A percentile compares a stretch with the other conserved stretches of the same genome.
Evolutionary conservation across 2,888 invertebrate species (phyloP).

Genomic region (Lochmaea capreae): DNA sequence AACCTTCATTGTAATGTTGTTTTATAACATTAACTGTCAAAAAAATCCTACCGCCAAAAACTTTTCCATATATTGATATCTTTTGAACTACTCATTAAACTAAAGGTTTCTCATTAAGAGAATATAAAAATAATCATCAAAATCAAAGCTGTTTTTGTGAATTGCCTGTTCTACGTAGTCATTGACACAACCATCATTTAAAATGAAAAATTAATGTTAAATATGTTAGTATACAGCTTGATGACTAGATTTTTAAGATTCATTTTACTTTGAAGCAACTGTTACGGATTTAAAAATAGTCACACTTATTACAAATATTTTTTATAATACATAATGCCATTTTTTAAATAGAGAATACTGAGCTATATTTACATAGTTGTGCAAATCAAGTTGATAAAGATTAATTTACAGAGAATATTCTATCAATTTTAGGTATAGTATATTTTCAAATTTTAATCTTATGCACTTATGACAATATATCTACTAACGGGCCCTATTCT

Average conservation of each 20-base stretch:
- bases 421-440: not conserved
- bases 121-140: too few species aligned
- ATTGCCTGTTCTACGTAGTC: too few species aligned
- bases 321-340: not conserved
- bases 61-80: too few species aligned
- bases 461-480: not conserved
- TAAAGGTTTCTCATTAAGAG: too few species aligned
- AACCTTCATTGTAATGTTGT: too few species aligned
- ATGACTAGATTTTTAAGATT: not conserved
- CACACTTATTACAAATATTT: conserved; percentile 1
- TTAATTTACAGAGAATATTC: not conserved
- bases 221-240: not conserved
- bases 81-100: too few species aligned
- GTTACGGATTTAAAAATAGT: not conserved
- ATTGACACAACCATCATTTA: not conserved
- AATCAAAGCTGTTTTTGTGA: too few species aligned
- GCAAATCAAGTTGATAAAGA: not conserved
- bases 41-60: too few species aligned
- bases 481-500: not conserved
- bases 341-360: not conserved
- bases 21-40: too few species aligned
- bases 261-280: not conserved
- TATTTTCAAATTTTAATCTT: not conserved
- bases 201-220: not conserved
- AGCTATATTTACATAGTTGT: conserved; percentile 3